Evolutionary conservation across 2,888 invertebrate species (phyloP), one percentile per base, ranked within the genome.

Genomic region (Sipha maydis): DNA sequence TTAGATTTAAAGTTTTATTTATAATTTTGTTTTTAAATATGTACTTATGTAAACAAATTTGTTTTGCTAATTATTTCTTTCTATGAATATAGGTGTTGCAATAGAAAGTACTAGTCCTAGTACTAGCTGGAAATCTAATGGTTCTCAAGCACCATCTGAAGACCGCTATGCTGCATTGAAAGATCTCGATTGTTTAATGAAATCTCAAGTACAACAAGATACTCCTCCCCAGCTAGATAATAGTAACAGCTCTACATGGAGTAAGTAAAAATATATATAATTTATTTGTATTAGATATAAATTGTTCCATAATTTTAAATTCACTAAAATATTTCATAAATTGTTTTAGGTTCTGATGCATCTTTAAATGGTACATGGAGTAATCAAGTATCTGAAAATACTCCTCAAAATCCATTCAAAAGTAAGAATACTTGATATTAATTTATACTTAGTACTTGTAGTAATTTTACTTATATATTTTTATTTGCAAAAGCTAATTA

Each of bases 141-240:
- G 83, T 31, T 71, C 89, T 31, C 90, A 90, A 80, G 92, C 92
- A 73, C 92, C 93, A 34, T 92, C 94, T 91, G 96, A 96, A 93
- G 98, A 99, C 93, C 95, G 97, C 90, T 99, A 99, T 93, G 98
- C 98, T 90, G 98, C 98, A 83, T 94, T 99, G 89, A 97, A 98
- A 92, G 98, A 98, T 93, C 94, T 99, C 91, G 98, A 98, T 91
- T 93, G 93, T 80, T 91, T 94, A 90, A 94, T 94, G 93, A 93
- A 93, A 90, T 91, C 90, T 83, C 91, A 91, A 89, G 85, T 89
- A 80, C 73, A 80, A 76, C 88, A 82, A 76, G 88, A 88, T 67
- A 67, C 61, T 82, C 67, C 80, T 82, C 75, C 82, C 11, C 79
- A 79, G 56, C 31, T 88, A 75, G 75, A 88, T 82, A 88, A 80